Evolutionary conservation across 2,113 vertebrate species (phyloP), one percentile per base, ranked within the genome.

Genomic region (Sylvietta virens): DNA sequence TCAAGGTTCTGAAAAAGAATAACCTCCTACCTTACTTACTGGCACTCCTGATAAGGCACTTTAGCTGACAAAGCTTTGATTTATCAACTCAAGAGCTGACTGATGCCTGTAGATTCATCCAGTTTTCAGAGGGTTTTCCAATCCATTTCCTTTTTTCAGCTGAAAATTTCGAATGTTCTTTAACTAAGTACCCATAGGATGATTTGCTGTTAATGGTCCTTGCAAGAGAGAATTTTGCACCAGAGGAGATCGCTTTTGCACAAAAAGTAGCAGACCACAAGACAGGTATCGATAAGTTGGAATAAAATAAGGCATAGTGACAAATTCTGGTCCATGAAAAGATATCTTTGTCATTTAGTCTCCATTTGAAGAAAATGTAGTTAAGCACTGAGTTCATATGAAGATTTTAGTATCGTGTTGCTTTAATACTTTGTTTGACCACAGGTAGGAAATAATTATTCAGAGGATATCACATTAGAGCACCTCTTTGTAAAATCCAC

Each of bases 51-150:
- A 94, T 88, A 85, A 97, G 90, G 90, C 30, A 84, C 86, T 94
- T 96, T 10, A 97, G 88, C 57, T 89, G 72, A 51, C 77, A 90
- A 94, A 83, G 78, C 80, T 74, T 81, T 91, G 90, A 94, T 97
- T 95, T 95, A 85, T 62, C 70, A 85, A 26, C 71, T 69, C 13
- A 1, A 58, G 54, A 47, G 35, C 23, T 90, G 66, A 81, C 45
- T 58, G 54, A 76, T 66, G 37, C n/a, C 56, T 74, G 42, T 6
- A 67, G 61, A 79, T 21, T 31, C 33, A 73, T 28, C 42, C 22
- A 62, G 27, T n/a, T 74, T 81, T 64, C 77, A 78, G 44, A 87
- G 35, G 27, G 47, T 73, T 94, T 95, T 66, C 37, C 71, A 88
- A 39, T 45, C n/a, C 3, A 7, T 70, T 82, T 6, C 6, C 27